These are phyloP conservation scores for Xyliphius kryptos DNA, from an alignment of 2,113 vertebrate genomes.

Conservation along the genomic window DNA sequence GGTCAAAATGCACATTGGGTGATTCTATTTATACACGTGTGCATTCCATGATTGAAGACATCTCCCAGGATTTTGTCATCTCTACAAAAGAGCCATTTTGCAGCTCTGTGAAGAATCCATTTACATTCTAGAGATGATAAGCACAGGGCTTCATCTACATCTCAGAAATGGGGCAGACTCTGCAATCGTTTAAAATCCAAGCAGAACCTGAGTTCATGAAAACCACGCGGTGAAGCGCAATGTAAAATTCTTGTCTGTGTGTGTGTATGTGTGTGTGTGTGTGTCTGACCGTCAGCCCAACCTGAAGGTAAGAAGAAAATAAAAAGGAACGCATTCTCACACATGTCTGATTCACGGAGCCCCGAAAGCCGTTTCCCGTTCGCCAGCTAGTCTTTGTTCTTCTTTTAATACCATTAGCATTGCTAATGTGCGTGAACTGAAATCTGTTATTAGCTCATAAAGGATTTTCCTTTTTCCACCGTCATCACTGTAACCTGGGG, in stretches of 20 bases:
- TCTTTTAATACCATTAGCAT: background rate
- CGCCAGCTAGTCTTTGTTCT: slow-evolving; percentile 1
- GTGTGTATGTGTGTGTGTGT: slow-evolving; percentile 1
- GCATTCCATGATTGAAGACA: too few relatives aligned
- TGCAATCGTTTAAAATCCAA: background rate
- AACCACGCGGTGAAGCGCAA: background rate
- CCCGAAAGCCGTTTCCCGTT: background rate
- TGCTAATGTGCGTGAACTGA: slow-evolving; percentile 5
- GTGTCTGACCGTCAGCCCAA: background rate
- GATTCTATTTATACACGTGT: too few relatives aligned
- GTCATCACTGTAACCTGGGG: background rate
- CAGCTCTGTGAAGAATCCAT: background rate
- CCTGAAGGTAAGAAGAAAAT: slow-evolving; percentile 7
- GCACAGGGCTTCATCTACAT: background rate
- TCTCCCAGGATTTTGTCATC: too few relatives aligned
- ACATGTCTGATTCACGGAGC: background rate
- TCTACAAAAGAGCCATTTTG: too few relatives aligned
- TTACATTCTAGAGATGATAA: background rate
- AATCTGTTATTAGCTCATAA: slow-evolving; percentile 18
- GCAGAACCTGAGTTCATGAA: background rate
- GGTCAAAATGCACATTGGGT: too few relatives aligned
- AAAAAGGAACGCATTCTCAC: background rate
- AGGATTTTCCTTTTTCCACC: background rate
- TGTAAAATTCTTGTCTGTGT: background rate
- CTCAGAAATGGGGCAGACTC: background rate